Evolutionary conservation across 2,888 invertebrate species (phyloP).

Genomic region (Amblyteles armatorius): DNA sequence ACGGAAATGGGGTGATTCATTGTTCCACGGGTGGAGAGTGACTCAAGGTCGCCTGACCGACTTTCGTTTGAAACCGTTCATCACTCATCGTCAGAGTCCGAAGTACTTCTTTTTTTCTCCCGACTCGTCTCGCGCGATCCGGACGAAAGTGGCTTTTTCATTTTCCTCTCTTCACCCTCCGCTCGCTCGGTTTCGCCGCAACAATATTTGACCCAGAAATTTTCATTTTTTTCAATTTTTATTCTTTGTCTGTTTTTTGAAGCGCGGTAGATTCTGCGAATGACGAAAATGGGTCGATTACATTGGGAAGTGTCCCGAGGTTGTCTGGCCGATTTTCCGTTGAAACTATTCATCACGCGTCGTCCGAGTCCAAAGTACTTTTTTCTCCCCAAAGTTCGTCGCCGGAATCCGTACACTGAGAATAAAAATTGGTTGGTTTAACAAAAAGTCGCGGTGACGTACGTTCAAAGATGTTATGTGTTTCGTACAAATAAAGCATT

Average conservation of each 20-base stretch:
- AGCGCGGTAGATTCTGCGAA: conserved; percentile 3
- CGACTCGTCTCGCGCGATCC: neutral
- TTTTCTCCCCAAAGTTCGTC: neutral
- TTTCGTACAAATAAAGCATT: too few relatives aligned
- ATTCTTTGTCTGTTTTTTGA: neutral
- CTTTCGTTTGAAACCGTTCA: conserved; percentile 9
- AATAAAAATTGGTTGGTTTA: neutral
- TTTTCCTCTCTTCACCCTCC: conserved; percentile 2
- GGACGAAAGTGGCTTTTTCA: conserved; percentile 4
- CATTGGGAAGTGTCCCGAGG: neutral
- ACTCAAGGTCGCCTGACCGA: neutral
- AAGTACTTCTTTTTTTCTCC: conserved; percentile 24
- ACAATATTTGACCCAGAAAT: too few relatives aligned
- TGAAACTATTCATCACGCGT: conserved; percentile 4
- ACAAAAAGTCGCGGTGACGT: too few relatives aligned
- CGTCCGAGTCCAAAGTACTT: conserved; percentile 40
- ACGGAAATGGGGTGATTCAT: neutral
- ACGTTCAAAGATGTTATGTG: too few relatives aligned
- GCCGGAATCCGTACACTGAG: neutral
- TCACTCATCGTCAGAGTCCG: conserved; percentile 5
- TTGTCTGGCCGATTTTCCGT: neutral
- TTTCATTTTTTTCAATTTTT: neutral
- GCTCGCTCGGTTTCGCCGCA: neutral
- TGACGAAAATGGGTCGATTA: neutral
- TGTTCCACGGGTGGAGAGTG: neutral